These are phyloP conservation scores for Bursaphelenchus okinawaensis DNA, from an alignment of 2,888 invertebrate genomes.

Conservation along the genomic window DNA sequence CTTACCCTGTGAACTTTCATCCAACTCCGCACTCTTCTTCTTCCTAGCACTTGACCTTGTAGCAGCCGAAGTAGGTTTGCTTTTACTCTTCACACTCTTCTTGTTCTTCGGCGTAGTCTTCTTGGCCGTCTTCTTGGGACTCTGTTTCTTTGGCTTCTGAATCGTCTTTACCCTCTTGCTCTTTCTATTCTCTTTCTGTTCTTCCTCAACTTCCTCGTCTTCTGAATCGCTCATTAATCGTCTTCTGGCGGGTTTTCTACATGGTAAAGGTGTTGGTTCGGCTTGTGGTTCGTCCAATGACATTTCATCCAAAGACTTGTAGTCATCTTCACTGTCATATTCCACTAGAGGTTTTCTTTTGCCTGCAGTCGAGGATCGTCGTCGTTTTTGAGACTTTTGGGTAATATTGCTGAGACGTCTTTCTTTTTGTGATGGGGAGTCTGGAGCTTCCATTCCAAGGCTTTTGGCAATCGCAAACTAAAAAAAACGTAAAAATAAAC, in stretches of 20 bases:
- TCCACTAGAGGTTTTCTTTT: neutral
- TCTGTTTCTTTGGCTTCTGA: neutral
- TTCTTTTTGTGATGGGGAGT: slow-evolving; percentile 2
- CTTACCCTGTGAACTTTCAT: too few species aligned
- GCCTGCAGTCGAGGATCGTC: neutral
- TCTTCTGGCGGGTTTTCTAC: neutral
- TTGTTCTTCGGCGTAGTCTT: neutral
- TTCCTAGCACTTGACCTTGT: too few species aligned
- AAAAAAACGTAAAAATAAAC: neutral
- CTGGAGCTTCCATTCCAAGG: neutral
- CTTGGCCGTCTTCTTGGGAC: neutral
- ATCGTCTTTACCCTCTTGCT: neutral
- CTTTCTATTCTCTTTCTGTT: neutral
- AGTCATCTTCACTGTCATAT: neutral
- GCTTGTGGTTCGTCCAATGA: neutral
- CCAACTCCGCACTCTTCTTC: too few species aligned
- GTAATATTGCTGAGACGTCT: slow-evolving; percentile 1
- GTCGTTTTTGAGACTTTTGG: neutral
- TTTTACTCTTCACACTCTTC: too few species aligned
- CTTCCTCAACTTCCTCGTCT: neutral
- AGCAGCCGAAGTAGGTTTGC: too few species aligned
- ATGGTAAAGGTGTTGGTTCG: neutral
- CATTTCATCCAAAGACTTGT: neutral
- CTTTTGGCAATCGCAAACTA: neutral
- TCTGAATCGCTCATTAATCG: neutral